phyloP scores from a whole-genome alignment of 1,140 invertebrate species.

The Hycleus phaleratus region DNA sequence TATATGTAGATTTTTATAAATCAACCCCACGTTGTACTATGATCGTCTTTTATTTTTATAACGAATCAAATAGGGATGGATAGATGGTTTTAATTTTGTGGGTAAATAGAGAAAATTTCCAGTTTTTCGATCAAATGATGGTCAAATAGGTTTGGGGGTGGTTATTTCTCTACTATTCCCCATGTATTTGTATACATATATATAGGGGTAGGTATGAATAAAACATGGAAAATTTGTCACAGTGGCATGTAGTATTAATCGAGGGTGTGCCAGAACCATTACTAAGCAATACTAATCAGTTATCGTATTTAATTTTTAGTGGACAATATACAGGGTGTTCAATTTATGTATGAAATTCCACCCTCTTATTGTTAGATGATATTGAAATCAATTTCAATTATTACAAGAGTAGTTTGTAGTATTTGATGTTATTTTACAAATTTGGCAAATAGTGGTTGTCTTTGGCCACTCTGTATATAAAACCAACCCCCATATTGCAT shows the following conservation, averaged over 20 bases:
- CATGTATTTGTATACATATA: not conserved
- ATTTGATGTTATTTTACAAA: too few relatives aligned
- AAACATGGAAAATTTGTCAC: slow-evolving; percentile 25
- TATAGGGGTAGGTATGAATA: slow-evolving; percentile 15
- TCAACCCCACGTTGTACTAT: not conserved
- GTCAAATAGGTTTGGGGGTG: not conserved
- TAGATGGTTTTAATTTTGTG: not conserved
- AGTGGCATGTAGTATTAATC: slow-evolving; percentile 19
- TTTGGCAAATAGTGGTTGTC: too few relatives aligned
- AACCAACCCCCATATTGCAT: too few relatives aligned
- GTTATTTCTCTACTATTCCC: not conserved
- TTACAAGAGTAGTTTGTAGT: too few relatives aligned
- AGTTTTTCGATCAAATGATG: too few relatives aligned
- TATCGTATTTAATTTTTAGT: slow-evolving; percentile 24
- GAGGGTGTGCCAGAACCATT: slow-evolving; percentile 21
- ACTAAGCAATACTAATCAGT: slow-evolving; percentile 21
- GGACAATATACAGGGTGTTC: not conserved
- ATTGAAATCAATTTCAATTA: too few relatives aligned
- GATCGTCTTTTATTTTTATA: not conserved
- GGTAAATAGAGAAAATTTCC: too few relatives aligned
- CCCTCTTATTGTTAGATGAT: too few relatives aligned
- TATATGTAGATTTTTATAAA: not conserved
- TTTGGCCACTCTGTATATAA: too few relatives aligned
- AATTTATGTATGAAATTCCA: too few relatives aligned
- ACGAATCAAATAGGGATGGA: not conserved